phyloP scores from a whole-genome alignment of 1,140 invertebrate species.

The Lerema accius region DNA sequence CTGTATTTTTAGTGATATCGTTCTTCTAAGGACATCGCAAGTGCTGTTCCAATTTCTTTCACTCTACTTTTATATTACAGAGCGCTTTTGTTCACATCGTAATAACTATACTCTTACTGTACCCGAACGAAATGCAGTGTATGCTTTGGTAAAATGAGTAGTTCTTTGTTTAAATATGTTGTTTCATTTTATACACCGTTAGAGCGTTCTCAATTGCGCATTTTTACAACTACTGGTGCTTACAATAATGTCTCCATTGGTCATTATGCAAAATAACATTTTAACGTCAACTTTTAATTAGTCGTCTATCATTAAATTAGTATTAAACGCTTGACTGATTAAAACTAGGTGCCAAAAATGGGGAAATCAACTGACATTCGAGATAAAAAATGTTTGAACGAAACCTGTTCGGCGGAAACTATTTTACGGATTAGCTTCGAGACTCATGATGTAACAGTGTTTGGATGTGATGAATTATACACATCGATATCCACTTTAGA shows the following conservation, averaged over 20 bases:
- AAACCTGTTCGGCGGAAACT: constrained; percentile 43
- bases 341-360: constrained; percentile 51
- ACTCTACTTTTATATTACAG: background rate
- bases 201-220: too few relatives aligned
- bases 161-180: too few relatives aligned
- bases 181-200: too few relatives aligned
- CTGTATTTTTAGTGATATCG: constrained; percentile 15
- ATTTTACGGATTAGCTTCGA: constrained; percentile 45
- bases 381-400: constrained; percentile 44
- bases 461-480: constrained; percentile 42
- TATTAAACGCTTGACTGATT: constrained; percentile 27
- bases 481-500: constrained; percentile 52
- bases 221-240: too few relatives aligned
- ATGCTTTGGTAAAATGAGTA: background rate
- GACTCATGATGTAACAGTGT: constrained; percentile 54
- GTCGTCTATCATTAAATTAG: constrained; percentile 1
- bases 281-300: too few relatives aligned
- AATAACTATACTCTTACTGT: background rate
- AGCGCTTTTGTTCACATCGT: background rate
- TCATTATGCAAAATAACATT: too few relatives aligned
- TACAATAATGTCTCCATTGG: background rate
- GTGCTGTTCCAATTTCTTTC: background rate
- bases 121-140: background rate
- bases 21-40: constrained; percentile 2
- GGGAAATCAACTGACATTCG: constrained; percentile 48